phyloP scores from a whole-genome alignment of 2,797 vertebrate species.

The Hemibagrus guttatus region DNA sequence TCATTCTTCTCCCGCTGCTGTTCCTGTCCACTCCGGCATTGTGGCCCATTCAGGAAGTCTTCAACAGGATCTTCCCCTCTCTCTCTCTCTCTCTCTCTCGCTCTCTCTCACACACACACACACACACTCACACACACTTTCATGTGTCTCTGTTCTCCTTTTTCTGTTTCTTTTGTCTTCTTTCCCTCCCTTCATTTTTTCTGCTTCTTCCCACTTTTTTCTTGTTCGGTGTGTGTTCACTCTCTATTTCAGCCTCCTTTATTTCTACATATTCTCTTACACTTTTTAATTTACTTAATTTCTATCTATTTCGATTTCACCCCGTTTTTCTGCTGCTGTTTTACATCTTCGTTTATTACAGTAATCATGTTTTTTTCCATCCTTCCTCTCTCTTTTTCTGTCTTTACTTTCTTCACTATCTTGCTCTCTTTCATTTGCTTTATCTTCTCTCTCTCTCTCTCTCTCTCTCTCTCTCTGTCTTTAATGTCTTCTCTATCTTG shows the following conservation, averaged over 20 bases:
- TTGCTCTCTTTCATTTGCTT: constrained; percentile 15
- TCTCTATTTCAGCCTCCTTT: not conserved
- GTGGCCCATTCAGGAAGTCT: constrained; percentile 44
- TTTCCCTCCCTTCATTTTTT: not conserved
- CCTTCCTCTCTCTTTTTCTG: not conserved
- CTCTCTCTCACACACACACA: not conserved
- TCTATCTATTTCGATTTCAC: not conserved
- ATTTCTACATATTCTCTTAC: not conserved
- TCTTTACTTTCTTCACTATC: constrained; percentile 43
- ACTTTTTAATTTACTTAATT: not conserved
- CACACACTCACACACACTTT: not conserved
- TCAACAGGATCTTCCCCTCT: constrained; percentile 28
- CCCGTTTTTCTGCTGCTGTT: not conserved
- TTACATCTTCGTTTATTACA: not conserved
- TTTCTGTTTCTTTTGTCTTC: not conserved
- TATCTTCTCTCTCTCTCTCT: not conserved
- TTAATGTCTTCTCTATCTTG: no score
- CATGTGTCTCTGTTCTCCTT: not conserved
- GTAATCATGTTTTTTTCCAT: not conserved
- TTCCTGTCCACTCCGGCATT: constrained; percentile 14
- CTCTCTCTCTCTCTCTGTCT: no score
- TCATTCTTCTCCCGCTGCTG: constrained; percentile 35
- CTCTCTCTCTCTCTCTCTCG: constrained; percentile 9
- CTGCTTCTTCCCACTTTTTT: not conserved
- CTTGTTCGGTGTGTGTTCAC: no score